Base-by-base conservation (phyloP, 23 tunicate species). In the Phallusia fumigata region DNA sequence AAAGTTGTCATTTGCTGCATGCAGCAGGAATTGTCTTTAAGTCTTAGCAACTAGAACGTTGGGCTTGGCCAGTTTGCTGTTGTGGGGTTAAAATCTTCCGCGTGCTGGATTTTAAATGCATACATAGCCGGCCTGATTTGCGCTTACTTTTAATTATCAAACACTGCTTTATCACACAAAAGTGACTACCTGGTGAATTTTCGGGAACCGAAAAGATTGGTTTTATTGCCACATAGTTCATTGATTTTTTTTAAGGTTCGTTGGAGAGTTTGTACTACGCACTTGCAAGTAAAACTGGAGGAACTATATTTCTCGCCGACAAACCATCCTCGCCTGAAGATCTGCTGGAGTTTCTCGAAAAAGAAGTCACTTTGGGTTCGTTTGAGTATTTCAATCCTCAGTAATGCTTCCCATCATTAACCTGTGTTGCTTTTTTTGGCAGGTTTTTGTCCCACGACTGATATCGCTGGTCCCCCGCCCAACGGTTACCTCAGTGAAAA, bases 371-470 rank as follows among this genome's bases (percentile, higher is more conserved):
- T 22, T 64, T 91, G 0, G 96, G 96, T 90, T 18, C n/a, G n/a
- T n/a, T 30, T 40, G 5, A 10, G 8, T 77, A 12, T 31, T 36
- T 5, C 5, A 5, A n/a, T n/a, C n/a, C 6, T 15, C 30, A 35
- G 8, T 77, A 34, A 2, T 40, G n/a, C n/a, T n/a, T n/a, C n/a
- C n/a, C n/a, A n/a, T 36, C n/a, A 33, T 28, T 10, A 75, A 31
- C 8, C 10, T 5, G 5, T 3, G 11, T 80, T 13, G 12, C 21
- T 15, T 69, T 69, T n/a, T 69, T 69, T 11, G 24, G 19, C 80
- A 91, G 95, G 95, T 33, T 90, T 90, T 76, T 91, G 96, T 47
- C 91, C 96, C 19, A 86, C 96, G 35, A 51, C 83, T 76, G 30
- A 35, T 12, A 79, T 87, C 31, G 96, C 91, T n/a, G 96, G 96